Percentiles rank a stretch among this genome's conserved stretches.
Conservation (phyloP, 2,113 vertebrate species). For the Cichladusa arquata region DNA sequence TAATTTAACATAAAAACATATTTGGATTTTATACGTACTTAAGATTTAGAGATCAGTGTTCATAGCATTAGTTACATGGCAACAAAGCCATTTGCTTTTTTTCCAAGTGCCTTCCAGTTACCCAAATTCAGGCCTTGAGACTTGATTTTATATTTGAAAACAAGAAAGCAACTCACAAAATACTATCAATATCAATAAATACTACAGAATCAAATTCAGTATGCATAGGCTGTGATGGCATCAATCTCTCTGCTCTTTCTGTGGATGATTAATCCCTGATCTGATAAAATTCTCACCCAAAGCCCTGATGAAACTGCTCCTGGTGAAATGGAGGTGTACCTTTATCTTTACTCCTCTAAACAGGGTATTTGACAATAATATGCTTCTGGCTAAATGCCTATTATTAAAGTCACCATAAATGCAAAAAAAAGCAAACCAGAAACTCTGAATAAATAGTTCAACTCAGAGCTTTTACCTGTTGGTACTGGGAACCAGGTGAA, state of each 20-base stretch:
- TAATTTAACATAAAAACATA: not conserved
- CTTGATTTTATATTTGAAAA: not conserved
- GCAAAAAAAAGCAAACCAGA: not conserved
- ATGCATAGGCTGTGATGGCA: not conserved
- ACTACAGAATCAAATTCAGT: not conserved
- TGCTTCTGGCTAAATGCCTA: not conserved
- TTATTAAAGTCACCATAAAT: not conserved
- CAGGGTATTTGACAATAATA: not conserved
- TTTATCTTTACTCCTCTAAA: not conserved
- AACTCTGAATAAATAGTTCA: not conserved
- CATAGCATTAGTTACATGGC: fast-evolving
- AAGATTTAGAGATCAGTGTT: not conserved
- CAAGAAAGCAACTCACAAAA: not conserved
- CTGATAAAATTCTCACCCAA: not conserved
- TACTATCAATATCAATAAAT: not conserved
- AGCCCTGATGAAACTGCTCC: not conserved
- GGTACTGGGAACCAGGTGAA: constrained; percentile 95
- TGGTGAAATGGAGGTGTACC: not conserved
- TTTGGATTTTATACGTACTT: not conserved
- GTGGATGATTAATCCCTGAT: not conserved
- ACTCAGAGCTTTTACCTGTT: constrained; percentile 81
- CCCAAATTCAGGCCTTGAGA: not conserved
- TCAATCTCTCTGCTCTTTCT: not conserved
- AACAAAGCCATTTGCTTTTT: not conserved
- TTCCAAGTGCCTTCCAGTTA: not conserved